Evolutionary conservation across 2,113 vertebrate genomes (phyloP), one percentile per base, ranked within the genome.

Genomic region (Isichthys henryi): DNA sequence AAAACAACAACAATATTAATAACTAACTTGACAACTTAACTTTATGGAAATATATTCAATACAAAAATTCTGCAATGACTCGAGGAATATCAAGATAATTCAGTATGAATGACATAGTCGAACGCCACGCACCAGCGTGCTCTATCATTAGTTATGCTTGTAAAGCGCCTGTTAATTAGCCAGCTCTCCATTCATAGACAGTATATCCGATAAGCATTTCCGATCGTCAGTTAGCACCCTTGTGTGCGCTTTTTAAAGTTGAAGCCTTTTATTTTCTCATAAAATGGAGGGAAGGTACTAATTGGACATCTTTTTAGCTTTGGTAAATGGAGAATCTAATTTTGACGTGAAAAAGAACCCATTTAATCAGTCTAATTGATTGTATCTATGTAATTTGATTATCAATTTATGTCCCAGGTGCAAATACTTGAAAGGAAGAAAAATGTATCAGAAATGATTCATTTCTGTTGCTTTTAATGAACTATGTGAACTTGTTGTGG

Each of bases 401-500:
- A 53, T 27, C 85, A 35, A 53, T 87, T 52, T 87, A 39, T 53
- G n/a, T 53, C 13, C 49, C 85, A 87, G 85, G 85, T 87, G 85
- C 49, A 87, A 87, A 87, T 35, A 35, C 85, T 87, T 52, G 50
- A 87, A 87, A 52, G 15, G 85, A 87, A 53, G 49, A 87, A 87
- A 53, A 87, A 15, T 35, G 46, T 56, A 87, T 84, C 15, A 53
- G 27, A 56, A 23, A 50, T 15, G 15, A 23, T 86, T 11, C 27
- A 15, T 83, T 21, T 19, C 9, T 46, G 5, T 86, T 17, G 19
- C 11, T 31, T 52, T 86, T 86, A 87, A 3, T 87, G 11, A 53
- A 21, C 27, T 39, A 7, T 87, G 5, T 31, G 84, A 86, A 50
- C 48, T 53, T 13, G n/a, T 53, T 52, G 15, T 87, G 49, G 23